Evolutionary conservation across 23 tunicate genomes (phyloP), one percentile per base, ranked within the genome.

Genomic region (Ciona savignyi): DNA sequence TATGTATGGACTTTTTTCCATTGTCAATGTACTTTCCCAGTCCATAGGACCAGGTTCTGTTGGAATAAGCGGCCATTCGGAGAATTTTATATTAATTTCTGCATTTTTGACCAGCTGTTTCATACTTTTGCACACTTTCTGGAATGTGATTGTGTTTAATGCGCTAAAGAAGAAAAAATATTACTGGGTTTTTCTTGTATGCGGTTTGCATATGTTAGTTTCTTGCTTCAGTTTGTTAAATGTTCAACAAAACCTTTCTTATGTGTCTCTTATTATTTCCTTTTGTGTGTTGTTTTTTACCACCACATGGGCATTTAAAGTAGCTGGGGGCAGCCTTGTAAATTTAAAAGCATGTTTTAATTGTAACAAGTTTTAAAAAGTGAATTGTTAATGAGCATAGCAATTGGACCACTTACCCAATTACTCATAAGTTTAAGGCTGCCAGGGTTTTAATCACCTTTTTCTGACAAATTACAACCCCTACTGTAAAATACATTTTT

Each of bases 1-100:
- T 20, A 84, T 91, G 97, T 69, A 73, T 65, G 90, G 91, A 30
- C 71, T 76, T 15, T 84, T 91, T 71, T 91, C 97, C 20, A 67
- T 84, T 80, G 83, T 84, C 0, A 91, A 91, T 67, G 77, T 91
- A 20, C 62, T 91, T 23, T 80, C 91, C 22, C 77, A 63, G 20
- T 56, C 87, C 0, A 68, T 67, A 49, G 91, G 97, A 20, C 90
- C 97, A 49, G 97, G 86, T 76, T 80, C 72, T 76, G 86, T 77
- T 65, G 97, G 91, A 26, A 88, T 88, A 23, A 70, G 60, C 23
- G 84, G 84, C 6, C 25, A 75, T 0, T 71, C 91, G 27, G 29
- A 26, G 6, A 80, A 71, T 34, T 91, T 81, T 76, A 83, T 80
- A 29, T 67, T 91, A 6, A 69, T 71, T 34, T 91, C 97, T 2